Evolutionary conservation across 1,140 invertebrate species (phyloP).

Genomic region (Cyrtorhinus lividipennis): DNA sequence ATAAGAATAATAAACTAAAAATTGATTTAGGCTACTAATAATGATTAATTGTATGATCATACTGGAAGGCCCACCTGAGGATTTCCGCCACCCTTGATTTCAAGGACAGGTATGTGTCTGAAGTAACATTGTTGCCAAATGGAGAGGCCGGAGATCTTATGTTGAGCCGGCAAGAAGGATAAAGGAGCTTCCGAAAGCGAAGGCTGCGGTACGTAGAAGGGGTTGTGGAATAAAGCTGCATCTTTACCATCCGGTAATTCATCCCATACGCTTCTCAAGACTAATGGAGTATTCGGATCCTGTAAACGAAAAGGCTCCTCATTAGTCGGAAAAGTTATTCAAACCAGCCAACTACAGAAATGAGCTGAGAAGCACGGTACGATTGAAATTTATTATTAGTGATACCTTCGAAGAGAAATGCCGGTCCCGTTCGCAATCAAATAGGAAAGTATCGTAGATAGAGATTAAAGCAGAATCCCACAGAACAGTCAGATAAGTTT

Average conservation of each 20-base stretch:
- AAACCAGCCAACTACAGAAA: no score
- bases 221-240: constrained; percentile 61
- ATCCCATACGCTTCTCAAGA: constrained; percentile 64
- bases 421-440: constrained; percentile 64
- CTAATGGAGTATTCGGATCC: constrained; percentile 38
- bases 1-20: no score
- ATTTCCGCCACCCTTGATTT: constrained; percentile 39
- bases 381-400: no score
- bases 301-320: constrained; percentile 28
- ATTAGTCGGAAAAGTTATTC: no score
- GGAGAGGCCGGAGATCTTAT: constrained; percentile 42
- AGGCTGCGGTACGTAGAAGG: constrained; percentile 39
- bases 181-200: background rate
- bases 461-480: constrained; percentile 80
- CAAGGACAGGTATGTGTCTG: constrained; percentile 67
- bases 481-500: constrained; percentile 77
- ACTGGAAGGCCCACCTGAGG: constrained; percentile 27
- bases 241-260: constrained; percentile 66
- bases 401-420: no score
- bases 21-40: no score
- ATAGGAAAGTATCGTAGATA: constrained; percentile 83
- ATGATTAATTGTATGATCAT: no score
- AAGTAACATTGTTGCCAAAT: constrained; percentile 84
- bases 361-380: no score
- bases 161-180: constrained; percentile 29